Evolutionary conservation across 2,888 invertebrate species (phyloP), one percentile per base, ranked within the genome.

Genomic region (Zygothrica quintamaculata): DNA sequence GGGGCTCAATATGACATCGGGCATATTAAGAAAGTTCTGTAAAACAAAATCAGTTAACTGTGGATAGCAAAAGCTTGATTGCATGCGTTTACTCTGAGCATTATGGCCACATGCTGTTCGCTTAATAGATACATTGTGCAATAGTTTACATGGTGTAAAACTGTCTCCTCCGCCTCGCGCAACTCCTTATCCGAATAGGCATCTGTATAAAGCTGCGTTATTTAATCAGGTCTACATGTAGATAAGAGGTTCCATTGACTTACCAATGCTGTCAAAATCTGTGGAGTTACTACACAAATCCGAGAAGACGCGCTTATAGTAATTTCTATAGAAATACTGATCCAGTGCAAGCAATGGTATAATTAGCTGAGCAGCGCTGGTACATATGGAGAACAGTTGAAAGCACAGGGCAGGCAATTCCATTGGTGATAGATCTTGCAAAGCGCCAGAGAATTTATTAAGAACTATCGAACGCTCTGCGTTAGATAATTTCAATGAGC

Each of bases 321-420:
- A 92, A 47, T 88, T 88, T 8, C 88, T 77, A 50, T 91, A 78
- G 73, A 93, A 93, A 78, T 93, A 93, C 68, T 91, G 91, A 12
- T 92, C 91, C 12, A 93, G 80, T 0, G 92, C 90, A 36, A 92
- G 85, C 31, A 93, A 87, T 0, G 93, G 89, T 52, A 92, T 89
- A 0, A 91, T 81, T n/a, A 91, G 71, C 34, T 90, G 90, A 0
- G 84, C 56, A 1, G 87, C 91, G 65, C 64, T 90, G 72, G 70
- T 91, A 74, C 93, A 93, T 34, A 94, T 90, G 53, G 92, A 92
- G 40, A 94, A 90, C 43, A 94, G 81, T 72, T 94, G 94, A 88
- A 93, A 93, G 0, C 93, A 92, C 40, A 94, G 90, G 0, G 94
- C 92, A 2, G 94, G 94, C 31, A 94, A 76, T 88, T 94, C 94